Evolutionary conservation across 2,888 invertebrate genomes (phyloP), one percentile per base, ranked within the genome.

Genomic region (Drosophila quinaria): DNA sequence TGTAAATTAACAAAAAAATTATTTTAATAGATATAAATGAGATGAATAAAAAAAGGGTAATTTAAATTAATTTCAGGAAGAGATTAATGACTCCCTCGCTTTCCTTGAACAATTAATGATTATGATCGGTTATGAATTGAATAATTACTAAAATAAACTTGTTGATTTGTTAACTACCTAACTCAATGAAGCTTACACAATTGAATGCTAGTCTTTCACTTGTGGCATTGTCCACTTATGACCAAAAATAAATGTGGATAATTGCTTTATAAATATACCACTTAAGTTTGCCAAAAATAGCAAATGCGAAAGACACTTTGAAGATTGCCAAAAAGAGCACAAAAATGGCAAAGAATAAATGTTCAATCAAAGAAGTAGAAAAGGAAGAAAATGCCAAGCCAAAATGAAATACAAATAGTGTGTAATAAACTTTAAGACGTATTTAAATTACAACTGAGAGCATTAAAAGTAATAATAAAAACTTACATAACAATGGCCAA

Each of bases 241-340:
- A 37, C 56, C 58, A 68, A 51, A 73, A 50, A 47, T 49, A 65
- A 13, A 35, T 39, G 2, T 22, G 2, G 3, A 31, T 58, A 65
- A 70, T 65, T 70, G 56, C 51, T 70, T 42, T 62, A 66, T 60
- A 75, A 75, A 78, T 79, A 78, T 55, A 60, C 37, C 55, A 35
- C 46, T 50, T 6, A 25, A 42, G n/a, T 44, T 70, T n/a, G 55
- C 67, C 79, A 65, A 67, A 78, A 78, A 78, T 79, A 78, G 50
- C 63, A 31, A 49, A 15, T 17, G 6, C 46, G 19, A 60, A 39
- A 42, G 9, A 19, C 19, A 31, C 35, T 64, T 50, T 0, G 42
- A 25, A 33, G n/a, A 15, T 46, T 50, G 39, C 10, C 52, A 63
- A 52, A 60, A 31, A 29, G 17, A 19, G 49, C 54, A 31, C 19